These are phyloP conservation scores for Agrilus biguttatus DNA, from an alignment of 2,888 invertebrate genomes.

Conservation along the genomic window DNA sequence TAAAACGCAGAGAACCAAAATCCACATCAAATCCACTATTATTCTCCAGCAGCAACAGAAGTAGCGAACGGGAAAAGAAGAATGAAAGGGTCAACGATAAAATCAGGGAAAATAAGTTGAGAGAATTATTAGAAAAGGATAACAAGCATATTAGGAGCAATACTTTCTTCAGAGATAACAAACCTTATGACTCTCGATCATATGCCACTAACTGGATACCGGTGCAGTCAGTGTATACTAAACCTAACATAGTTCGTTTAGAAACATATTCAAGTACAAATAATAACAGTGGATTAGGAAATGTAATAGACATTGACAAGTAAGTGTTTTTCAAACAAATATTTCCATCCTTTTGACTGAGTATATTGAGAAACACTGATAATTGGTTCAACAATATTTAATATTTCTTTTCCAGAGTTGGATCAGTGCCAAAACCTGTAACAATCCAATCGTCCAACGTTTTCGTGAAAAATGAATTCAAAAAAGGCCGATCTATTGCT, in stretches of 20 bases:
- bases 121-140: neutral
- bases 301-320: constrained; percentile 25
- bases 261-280: constrained; percentile 22
- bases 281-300: constrained; percentile 21
- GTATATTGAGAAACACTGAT: too few species aligned
- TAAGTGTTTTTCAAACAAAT: constrained; percentile 12
- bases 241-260: constrained; percentile 21
- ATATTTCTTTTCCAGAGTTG: constrained; percentile 20
- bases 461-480: constrained; percentile 39
- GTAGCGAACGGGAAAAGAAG: too few species aligned
- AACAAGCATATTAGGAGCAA: constrained; percentile 1
- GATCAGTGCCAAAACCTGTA: constrained; percentile 51
- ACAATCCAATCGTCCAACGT: constrained; percentile 51
- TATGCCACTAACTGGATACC: constrained; percentile 30
- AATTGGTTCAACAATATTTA: constrained; percentile 1
- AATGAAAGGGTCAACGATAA: neutral
- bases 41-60: too few species aligned
- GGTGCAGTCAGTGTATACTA: constrained; percentile 23
- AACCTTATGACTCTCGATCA: constrained; percentile 10
- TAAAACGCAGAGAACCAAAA: constrained; percentile 53
- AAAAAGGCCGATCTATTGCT: constrained; percentile 49
- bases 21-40: constrained; percentile 14
- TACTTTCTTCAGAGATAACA: constrained; percentile 9
- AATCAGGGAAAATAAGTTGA: neutral
- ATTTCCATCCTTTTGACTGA: too few species aligned